These are phyloP conservation scores for Paelopatides confundens DNA, from an alignment of 53 echinoderm and acorn worm genomes.

Conservation along the genomic window DNA sequence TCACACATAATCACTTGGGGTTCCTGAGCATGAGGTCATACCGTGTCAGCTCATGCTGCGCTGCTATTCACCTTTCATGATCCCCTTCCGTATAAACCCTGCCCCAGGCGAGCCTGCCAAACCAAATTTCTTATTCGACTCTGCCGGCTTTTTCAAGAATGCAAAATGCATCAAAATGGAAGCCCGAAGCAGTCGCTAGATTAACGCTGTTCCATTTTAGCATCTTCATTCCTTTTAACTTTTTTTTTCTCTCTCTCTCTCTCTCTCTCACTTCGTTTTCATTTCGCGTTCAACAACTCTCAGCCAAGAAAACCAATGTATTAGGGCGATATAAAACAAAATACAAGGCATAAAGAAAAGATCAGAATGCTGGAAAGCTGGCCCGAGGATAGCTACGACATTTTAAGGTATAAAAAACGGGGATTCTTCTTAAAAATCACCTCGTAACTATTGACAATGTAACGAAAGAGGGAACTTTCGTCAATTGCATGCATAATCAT, in stretches of 20 bases:
- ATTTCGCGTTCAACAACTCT: conserved; percentile 28
- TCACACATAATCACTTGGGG: conserved; percentile 21
- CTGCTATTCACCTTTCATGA: conserved; percentile 25
- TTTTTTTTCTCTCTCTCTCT: conserved; percentile 15
- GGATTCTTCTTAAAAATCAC: conserved; percentile 39
- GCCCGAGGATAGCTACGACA: conserved; percentile 18
- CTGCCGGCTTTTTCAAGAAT: conserved; percentile 53
- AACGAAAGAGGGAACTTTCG: conserved; percentile 40
- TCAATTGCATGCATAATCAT: conserved; percentile 38
- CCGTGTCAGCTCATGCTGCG: conserved; percentile 35
- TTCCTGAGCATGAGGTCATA: conserved; percentile 25
- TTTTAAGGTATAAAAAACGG: conserved; percentile 8
- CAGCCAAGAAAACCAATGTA: conserved; percentile 20
- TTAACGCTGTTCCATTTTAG: conserved; percentile 51
- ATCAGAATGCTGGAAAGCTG: conserved; percentile 40
- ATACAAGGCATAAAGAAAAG: conserved; percentile 13
- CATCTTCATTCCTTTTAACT: conserved; percentile 43
- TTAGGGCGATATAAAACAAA: conserved; percentile 20
- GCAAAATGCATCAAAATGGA: conserved; percentile 54
- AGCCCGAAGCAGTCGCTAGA: conserved; percentile 41
- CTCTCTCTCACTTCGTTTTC: neutral
- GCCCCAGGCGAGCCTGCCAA: conserved; percentile 46
- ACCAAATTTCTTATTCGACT: conserved; percentile 49
- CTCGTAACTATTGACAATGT: conserved; percentile 41
- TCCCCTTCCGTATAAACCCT: conserved; percentile 52